These are phyloP conservation scores for Mamestra brassicae DNA, from an alignment of 2,888 invertebrate species.

Conservation along the genomic window DNA sequence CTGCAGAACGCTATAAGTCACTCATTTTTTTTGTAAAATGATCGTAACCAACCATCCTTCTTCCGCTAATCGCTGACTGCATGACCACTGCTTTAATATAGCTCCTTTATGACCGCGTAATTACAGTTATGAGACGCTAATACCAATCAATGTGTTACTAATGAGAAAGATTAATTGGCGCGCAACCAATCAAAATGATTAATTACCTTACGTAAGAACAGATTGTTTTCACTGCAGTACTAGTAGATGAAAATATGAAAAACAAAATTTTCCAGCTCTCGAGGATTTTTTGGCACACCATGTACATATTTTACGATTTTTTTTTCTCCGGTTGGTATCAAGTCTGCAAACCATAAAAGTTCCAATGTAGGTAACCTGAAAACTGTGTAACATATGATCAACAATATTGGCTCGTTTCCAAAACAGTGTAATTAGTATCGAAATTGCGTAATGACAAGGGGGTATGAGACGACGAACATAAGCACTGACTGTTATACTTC, in stretches of 20 bases:
- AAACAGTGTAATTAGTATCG: slow-evolving; percentile 8
- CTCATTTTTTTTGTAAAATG: neutral
- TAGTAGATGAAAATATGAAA: neutral
- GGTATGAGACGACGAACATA: neutral
- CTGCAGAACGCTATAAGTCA: neutral
- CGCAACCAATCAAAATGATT: slow-evolving; percentile 34
- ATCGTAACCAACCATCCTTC: neutral
- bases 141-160: slow-evolving; percentile 45
- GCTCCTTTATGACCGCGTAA: slow-evolving; percentile 28
- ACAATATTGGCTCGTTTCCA: slow-evolving; percentile 33
- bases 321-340: slow-evolving; percentile 14
- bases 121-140: slow-evolving; percentile 38
- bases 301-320: slow-evolving; percentile 30
- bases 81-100: slow-evolving; percentile 4
- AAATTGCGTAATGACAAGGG: slow-evolving; percentile 3
- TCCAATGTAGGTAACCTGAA: slow-evolving; percentile 32
- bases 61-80: neutral
- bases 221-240: slow-evolving; percentile 6
- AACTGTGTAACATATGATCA: slow-evolving; percentile 3
- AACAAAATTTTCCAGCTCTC: neutral
- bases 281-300: slow-evolving; percentile 27
- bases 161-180: slow-evolving; percentile 55
- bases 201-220: slow-evolving; percentile 17
- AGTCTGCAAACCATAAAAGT: slow-evolving; percentile 14
- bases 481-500: neutral